A percentile compares a stretch with the other conserved stretches of the same genome.
These are phyloP conservation scores for Bergia puertoricense DNA, from an alignment of 92 coral and sea anemone species.

Conservation along the genomic window DNA sequence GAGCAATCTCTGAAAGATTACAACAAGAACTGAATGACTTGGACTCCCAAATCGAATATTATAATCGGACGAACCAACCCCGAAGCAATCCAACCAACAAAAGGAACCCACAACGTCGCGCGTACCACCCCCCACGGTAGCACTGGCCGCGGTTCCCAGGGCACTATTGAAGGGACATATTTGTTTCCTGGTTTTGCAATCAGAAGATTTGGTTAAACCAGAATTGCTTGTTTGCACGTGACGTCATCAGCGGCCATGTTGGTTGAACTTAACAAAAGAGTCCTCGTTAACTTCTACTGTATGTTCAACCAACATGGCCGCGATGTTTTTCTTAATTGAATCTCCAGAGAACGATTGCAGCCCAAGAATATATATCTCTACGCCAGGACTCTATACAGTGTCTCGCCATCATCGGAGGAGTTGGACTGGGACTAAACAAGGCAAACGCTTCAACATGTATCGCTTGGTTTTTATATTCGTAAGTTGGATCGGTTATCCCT, in stretches of 20 bases:
- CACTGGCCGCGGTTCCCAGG: not conserved
- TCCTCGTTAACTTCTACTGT: too few relatives aligned
- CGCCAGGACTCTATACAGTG: not conserved
- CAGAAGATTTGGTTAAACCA: not conserved
- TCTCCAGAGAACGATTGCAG: too few relatives aligned
- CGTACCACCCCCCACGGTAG: constrained; percentile 30
- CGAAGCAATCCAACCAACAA: constrained; percentile 35
- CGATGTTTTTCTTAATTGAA: too few relatives aligned
- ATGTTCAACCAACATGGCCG: too few relatives aligned
- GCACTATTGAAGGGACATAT: constrained; percentile 4
- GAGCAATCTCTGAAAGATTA: constrained; percentile 52
- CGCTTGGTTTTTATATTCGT: not conserved
- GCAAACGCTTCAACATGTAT: not conserved
- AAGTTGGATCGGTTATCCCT: too few relatives aligned
- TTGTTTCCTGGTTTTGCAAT: not conserved
- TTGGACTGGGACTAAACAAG: not conserved
- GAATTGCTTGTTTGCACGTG: not conserved
- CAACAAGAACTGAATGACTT: constrained; percentile 62
- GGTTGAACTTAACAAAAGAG: too few relatives aligned
- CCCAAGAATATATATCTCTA: not conserved
- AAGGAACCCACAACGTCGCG: constrained; percentile 25
- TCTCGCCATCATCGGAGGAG: not conserved
- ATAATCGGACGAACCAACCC: constrained; percentile 58
- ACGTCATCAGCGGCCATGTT: too few relatives aligned
- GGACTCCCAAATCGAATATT: constrained; percentile 69